Evolutionary conservation across 2,888 invertebrate species (phyloP), one percentile per base, ranked within the genome.

Genomic region (Choreutis nemorana): DNA sequence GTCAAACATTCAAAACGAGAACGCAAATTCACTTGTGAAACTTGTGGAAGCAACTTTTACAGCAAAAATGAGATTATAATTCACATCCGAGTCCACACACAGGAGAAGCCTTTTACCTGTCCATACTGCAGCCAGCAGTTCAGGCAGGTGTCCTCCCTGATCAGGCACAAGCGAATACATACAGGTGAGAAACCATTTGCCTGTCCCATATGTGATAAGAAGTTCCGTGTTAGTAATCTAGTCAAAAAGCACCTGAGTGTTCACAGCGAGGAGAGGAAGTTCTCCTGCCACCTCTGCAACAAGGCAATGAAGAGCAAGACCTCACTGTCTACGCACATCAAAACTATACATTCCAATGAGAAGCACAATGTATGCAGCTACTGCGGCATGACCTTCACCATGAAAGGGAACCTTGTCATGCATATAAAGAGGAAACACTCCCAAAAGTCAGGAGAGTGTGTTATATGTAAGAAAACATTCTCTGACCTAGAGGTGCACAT

Each of bases 361-460:
- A 78, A 71, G 26, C 55, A 55, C n/a, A 64, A 65, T 32, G 48
- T 77, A 10, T 80, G 80, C 40, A 72, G 48, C 30, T 60, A 62
- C 31, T 80, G 79, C 31, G 77, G 78, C 0, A 53, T 58, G 50
- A 67, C 79, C 11, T 83, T 83, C 37, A 70, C 79, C 6, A 65
- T 81, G 39, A 80, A 81, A 29, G 83, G 83, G 2, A 83, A 83
- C 33, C 48, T 83, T 6, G 79, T 68, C 39, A 70, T 67, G 1
- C 84, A 84, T 33, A 77, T 81, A 18, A 63, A 63, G 34, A 66
- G 82, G 18, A 77, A 80, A 28, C 83, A 83, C 32, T 83, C 83
- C 0, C 83, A 82, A 31, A 65, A 70, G 29, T 82, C 84, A 0
- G 83, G 83, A 0, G 55, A 71, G 3, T 84, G 84, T 42, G 53